Evolutionary conservation across 2,888 invertebrate species (phyloP).

Genomic region (Drosophila limbata): DNA sequence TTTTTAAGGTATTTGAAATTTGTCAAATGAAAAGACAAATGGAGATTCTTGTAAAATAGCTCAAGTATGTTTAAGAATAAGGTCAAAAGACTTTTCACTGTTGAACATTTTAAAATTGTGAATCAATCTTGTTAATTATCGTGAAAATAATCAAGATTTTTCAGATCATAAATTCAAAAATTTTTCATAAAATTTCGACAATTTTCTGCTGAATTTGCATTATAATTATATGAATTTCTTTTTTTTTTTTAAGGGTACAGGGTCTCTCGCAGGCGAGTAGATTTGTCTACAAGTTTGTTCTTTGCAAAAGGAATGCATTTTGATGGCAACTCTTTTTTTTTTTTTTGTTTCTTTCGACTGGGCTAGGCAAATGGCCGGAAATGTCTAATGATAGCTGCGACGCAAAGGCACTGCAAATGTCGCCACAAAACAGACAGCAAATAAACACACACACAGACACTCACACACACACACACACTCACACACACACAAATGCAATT

Average conservation of each 20-base stretch:
- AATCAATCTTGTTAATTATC: no score
- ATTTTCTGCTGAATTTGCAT: no score
- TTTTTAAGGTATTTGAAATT: background rate
- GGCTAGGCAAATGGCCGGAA: conserved; percentile 60
- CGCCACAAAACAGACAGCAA: conserved; percentile 23
- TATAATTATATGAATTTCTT: no score
- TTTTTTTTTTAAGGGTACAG: no score
- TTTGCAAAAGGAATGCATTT: background rate
- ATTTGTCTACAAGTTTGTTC: background rate
- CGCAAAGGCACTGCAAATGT: conserved; percentile 39
- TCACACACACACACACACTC: background rate
- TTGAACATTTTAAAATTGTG: no score
- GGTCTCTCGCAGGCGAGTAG: background rate
- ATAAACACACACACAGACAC: conserved; percentile 6
- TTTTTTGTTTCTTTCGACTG: conserved; percentile 12
- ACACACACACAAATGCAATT: conserved; percentile 5
- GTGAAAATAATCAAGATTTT: no score
- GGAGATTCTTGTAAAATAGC: background rate
- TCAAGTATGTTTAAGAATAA: no score
- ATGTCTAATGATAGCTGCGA: conserved; percentile 58
- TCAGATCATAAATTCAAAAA: no score
- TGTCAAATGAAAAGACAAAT: no score
- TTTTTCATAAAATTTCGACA: no score
- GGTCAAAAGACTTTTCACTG: no score
- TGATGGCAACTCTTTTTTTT: background rate